phyloP scores from a whole-genome alignment of 64 coral and sea anemone genomes.

The Dendronephthya gigantea region DNA sequence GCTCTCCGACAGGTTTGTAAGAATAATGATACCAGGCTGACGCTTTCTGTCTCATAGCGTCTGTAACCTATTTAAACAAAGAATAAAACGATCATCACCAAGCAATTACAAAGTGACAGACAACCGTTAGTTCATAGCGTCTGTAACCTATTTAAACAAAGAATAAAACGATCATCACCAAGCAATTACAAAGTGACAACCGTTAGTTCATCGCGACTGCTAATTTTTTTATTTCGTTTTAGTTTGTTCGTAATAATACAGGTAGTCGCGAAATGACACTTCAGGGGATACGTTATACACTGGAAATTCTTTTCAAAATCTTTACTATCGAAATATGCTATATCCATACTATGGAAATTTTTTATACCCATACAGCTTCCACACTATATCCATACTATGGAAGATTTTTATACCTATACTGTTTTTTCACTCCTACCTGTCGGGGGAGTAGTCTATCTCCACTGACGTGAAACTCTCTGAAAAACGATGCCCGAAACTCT shows the following conservation, averaged over 20 bases:
- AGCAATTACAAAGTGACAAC: too few species aligned
- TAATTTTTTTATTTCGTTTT: too few species aligned
- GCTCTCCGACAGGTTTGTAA: not conserved
- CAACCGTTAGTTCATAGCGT: not conserved
- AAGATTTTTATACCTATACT: too few species aligned
- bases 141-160: not conserved
- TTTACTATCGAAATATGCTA: too few species aligned
- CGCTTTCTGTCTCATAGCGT: constrained; percentile 1
- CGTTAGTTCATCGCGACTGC: not conserved
- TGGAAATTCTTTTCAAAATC: too few species aligned
- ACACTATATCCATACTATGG: too few species aligned
- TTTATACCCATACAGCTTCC: too few species aligned
- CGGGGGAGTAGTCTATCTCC: not conserved
- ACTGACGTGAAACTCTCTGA: not conserved
- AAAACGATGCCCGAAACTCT: not conserved
- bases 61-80: not conserved
- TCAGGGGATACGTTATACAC: too few species aligned
- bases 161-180: not conserved
- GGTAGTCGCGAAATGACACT: too few species aligned
- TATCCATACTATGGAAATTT: too few species aligned
- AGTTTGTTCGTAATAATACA: too few species aligned
- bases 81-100: not conserved
- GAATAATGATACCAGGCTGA: not conserved
- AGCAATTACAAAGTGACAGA: too few species aligned
- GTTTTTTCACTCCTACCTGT: not conserved